A percentile compares a stretch with the other conserved stretches of the same genome.
Conservation (phyloP, 1,140 invertebrate genomes). For the Ceratosolen solmsi region DNA sequence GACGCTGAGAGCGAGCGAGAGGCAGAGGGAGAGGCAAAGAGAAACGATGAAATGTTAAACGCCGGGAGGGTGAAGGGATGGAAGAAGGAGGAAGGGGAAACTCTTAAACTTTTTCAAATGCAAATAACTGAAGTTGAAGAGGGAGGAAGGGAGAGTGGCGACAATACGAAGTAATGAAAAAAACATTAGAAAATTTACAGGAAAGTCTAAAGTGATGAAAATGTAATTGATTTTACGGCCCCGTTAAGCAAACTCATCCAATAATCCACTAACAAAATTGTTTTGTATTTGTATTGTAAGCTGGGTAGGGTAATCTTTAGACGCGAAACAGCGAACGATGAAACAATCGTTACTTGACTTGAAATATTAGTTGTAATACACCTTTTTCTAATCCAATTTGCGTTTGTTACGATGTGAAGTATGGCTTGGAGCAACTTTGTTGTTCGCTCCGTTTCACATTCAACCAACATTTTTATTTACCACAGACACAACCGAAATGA, state of each 20-base stretch:
- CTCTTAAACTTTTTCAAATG: constrained; percentile 43
- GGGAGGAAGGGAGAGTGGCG: background rate
- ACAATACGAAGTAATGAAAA: constrained; percentile 6
- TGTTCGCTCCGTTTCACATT: too few species aligned
- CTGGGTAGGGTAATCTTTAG: background rate
- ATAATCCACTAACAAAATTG: background rate
- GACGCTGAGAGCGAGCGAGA: background rate
- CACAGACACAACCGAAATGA: too few species aligned
- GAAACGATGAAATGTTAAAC: constrained; percentile 13
- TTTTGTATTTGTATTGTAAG: background rate
- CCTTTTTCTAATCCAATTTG: background rate
- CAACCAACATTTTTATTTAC: too few species aligned
- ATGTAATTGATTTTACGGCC: constrained; percentile 24
- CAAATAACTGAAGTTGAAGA: constrained; percentile 43
- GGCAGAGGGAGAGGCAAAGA: background rate
- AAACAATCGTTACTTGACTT: too few species aligned
- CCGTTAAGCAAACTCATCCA: background rate
- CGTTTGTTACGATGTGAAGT: background rate
- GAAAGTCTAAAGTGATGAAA: background rate
- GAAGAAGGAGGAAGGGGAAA: background rate
- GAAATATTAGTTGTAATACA: background rate
- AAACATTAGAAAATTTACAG: constrained; percentile 37
- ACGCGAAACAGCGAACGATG: too few species aligned
- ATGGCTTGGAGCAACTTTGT: too few species aligned
- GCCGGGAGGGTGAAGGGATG: background rate